A percentile compares a stretch with the other conserved stretches of the same genome.
Conservation (phyloP, 1,140 invertebrate species). For the Drosophila chauvacae region DNA sequence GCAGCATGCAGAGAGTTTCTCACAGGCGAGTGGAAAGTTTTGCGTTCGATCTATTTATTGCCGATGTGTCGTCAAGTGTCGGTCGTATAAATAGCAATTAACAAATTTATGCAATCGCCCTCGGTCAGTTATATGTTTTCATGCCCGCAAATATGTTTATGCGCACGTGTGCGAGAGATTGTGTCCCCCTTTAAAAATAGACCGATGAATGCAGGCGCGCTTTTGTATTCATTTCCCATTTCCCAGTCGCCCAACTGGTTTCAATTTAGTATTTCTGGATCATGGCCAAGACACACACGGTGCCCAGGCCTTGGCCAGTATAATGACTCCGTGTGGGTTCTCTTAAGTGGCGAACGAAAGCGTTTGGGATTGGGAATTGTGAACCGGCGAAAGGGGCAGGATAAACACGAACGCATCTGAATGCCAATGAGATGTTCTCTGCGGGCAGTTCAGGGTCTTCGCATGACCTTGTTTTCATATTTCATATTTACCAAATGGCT, state of each 20-base stretch:
- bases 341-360: slow-evolving; percentile 11
- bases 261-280: slow-evolving; percentile 50
- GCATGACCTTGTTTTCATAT: slow-evolving; percentile 11
- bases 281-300: slow-evolving; percentile 39
- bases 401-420: slow-evolving; percentile 14
- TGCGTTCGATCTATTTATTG: slow-evolving; percentile 56
- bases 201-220: slow-evolving; percentile 25
- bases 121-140: slow-evolving; percentile 23
- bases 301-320: slow-evolving; percentile 43
- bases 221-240: slow-evolving; percentile 14
- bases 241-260: slow-evolving; percentile 30
- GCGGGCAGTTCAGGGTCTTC: slow-evolving; percentile 2
- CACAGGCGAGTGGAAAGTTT: slow-evolving; percentile 76
- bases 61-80: slow-evolving; percentile 51
- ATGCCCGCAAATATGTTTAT: slow-evolving; percentile 18
- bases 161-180: slow-evolving; percentile 25
- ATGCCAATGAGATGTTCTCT: slow-evolving; percentile 25
- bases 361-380: slow-evolving; percentile 17
- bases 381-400: neutral
- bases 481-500: slow-evolving; percentile 7
- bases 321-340: slow-evolving; percentile 19
- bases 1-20: slow-evolving; percentile 59
- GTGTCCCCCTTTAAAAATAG: slow-evolving; percentile 31
- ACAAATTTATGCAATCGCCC: slow-evolving; percentile 73
- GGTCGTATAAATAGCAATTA: slow-evolving; percentile 75